Evolutionary conservation across 2,888 invertebrate species (phyloP), one percentile per base, ranked within the genome.

Genomic region (Andrena fulva): DNA sequence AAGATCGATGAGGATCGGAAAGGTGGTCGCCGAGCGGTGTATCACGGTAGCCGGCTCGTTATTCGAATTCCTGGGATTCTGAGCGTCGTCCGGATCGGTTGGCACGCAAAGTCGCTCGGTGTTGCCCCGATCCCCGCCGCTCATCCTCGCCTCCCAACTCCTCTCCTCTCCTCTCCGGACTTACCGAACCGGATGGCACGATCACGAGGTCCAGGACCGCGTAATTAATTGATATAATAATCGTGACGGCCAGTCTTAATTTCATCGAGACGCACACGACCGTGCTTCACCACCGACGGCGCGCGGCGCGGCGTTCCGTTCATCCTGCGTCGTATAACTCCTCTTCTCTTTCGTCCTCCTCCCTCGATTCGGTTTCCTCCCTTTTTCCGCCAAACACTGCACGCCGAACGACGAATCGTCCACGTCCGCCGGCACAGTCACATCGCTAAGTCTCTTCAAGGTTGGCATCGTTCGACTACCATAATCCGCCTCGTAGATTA

Each of bases 161-260:
- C 2, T 54, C 24, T 27, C 27, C 64, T 33, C 42, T 27, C 71
- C 82, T 50, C 56, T 31, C 71, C 80, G 83, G 84, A 77, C 77
- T 85, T 81, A 74, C 81, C 87, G 87, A 89, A 90, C 91, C 91
- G 91, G 91, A 91, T 91, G 91, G 87, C 88, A 77, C 87, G 90
- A 87, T 85, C 85, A 71, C 85, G 86, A 72, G 84, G 78, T 73
- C 81, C 84, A 79, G 86, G 85, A 78, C 84, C 86, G 86, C 82
- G 87, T 89, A 91, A 91, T 91, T 91, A 91, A 91, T 91, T 91
- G 89, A 90, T 91, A 89, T 90, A 91, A 91, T 90, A 91, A 91
- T 91, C 89, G 88, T 85, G 91, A 89, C 89, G 87, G 89, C 82
- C 85, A 78, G 90, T 87, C 89, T 90, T 91, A 90, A 91, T 90